Conservation (phyloP, 2,797 vertebrate genomes). For the Leptatherina wallacei region DNA sequence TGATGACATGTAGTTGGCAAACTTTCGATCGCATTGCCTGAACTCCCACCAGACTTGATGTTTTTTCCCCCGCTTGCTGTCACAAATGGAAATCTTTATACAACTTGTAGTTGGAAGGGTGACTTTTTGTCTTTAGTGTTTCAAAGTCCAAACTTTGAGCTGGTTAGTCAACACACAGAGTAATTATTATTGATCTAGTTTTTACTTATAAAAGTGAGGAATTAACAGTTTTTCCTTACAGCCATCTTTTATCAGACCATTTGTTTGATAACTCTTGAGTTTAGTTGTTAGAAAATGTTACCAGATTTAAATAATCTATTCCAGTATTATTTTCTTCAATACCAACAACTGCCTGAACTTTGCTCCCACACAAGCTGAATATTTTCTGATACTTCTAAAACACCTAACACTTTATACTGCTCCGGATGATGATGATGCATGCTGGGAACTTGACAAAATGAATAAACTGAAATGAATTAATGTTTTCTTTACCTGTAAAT, state of each 20-base stretch:
- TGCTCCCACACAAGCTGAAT: not conserved
- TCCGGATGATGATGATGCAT: no score
- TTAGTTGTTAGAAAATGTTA: not conserved
- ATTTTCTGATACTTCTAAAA: not conserved
- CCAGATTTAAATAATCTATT: not conserved
- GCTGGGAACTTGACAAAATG: no score
- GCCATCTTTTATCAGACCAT: not conserved
- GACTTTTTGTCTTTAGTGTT: conserved; percentile 21
- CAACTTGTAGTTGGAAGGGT: conserved; percentile 25
- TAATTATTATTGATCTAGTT: not conserved
- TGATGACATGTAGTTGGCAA: conserved; percentile 81
- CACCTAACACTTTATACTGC: not conserved
- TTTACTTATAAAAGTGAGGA: not conserved
- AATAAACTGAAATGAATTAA: no score
- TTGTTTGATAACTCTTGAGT: not conserved
- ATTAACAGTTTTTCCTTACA: not conserved
- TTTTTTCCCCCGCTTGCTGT: conserved; percentile 34
- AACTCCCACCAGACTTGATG: conserved; percentile 49
- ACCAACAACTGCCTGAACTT: not conserved
- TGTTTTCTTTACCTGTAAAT: no score
- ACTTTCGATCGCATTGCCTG: conserved; percentile 49
- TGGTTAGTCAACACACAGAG: not conserved
- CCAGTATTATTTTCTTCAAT: no score
- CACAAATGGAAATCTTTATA: conserved; percentile 61
- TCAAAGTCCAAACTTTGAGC: not conserved